Conservation (phyloP, 2,888 invertebrate genomes). For the Trichogramma evanescens region DNA sequence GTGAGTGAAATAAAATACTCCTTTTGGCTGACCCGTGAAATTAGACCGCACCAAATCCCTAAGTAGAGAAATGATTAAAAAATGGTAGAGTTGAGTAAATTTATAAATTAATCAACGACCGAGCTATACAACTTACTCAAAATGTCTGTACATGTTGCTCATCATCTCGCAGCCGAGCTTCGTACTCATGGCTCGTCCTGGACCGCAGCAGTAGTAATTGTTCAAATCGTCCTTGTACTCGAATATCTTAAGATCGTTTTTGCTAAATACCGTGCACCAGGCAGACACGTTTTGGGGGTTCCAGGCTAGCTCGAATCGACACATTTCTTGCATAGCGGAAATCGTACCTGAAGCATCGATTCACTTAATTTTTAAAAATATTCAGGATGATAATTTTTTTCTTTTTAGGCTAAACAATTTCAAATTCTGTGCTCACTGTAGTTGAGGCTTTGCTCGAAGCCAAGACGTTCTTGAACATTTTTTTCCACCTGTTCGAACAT, state of each 20-base stretch:
- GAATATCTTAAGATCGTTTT: slow-evolving; percentile 61
- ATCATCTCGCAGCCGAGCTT: slow-evolving; percentile 64
- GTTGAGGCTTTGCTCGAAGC: slow-evolving; percentile 44
- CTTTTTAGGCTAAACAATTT: neutral
- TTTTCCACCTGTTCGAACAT: slow-evolving; percentile 45
- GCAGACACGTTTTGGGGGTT: slow-evolving; percentile 58
- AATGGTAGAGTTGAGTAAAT: too few species aligned
- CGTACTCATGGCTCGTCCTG: slow-evolving; percentile 58
- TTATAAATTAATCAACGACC: too few species aligned
- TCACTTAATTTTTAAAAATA: neutral
- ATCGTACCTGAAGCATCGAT: slow-evolving; percentile 51
- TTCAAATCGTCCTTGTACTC: slow-evolving; percentile 72
- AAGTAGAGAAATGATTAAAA: too few species aligned
- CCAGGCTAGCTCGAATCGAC: slow-evolving; percentile 76
- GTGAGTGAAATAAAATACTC: slow-evolving; percentile 62
- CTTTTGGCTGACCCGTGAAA: slow-evolving; percentile 50
- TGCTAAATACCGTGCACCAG: slow-evolving; percentile 72
- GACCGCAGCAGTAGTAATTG: slow-evolving; percentile 65
- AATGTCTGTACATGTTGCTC: slow-evolving; percentile 63
- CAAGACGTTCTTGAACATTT: slow-evolving; percentile 57
- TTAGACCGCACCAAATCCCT: neutral
- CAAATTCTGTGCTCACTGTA: slow-evolving; percentile 24
- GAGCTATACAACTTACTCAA: slow-evolving; percentile 47
- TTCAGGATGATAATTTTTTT: neutral
- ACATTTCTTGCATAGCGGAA: slow-evolving; percentile 66